Percentiles rank a stretch among this genome's conserved stretches.
These are phyloP conservation scores for Dicyrtoma fusca DNA, from an alignment of 2,888 invertebrate genomes.

Conservation along the genomic window DNA sequence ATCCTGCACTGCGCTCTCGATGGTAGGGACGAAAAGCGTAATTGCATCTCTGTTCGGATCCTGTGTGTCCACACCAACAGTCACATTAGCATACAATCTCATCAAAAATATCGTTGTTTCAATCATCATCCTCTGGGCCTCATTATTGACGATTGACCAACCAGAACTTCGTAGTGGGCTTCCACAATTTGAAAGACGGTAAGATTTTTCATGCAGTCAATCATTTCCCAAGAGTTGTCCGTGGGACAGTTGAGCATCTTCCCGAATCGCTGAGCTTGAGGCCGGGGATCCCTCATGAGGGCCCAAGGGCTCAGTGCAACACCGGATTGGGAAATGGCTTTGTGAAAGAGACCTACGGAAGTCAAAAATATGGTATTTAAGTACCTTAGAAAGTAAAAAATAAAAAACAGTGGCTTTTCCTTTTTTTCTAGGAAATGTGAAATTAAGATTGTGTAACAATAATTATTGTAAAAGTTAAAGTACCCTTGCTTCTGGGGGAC, in stretches of 20 bases:
- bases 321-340: slow-evolving; percentile 44
- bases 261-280: slow-evolving; percentile 45
- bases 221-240: slow-evolving; percentile 43
- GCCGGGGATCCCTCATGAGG: slow-evolving; percentile 41
- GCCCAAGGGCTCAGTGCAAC: slow-evolving; percentile 46
- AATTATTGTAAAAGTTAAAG: no score
- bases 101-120: no score
- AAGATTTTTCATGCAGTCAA: slow-evolving; percentile 46
- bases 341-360: slow-evolving; percentile 43
- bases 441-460: background rate
- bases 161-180: slow-evolving; percentile 9
- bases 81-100: no score
- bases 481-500: slow-evolving; percentile 6
- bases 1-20: background rate
- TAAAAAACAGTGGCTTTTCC: background rate
- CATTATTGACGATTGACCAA: no score
- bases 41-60: slow-evolving; percentile 21
- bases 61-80: no score
- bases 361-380: background rate
- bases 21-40: slow-evolving; percentile 23
- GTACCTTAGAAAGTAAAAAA: background rate
- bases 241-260: slow-evolving; percentile 45
- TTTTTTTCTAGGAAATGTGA: background rate
- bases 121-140: no score
- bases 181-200: background rate